A percentile compares a stretch with the other conserved stretches of the same genome.
phyloP scores from a whole-genome alignment of 64 coral and sea anemone genomes.

The Montipora sp. region DNA sequence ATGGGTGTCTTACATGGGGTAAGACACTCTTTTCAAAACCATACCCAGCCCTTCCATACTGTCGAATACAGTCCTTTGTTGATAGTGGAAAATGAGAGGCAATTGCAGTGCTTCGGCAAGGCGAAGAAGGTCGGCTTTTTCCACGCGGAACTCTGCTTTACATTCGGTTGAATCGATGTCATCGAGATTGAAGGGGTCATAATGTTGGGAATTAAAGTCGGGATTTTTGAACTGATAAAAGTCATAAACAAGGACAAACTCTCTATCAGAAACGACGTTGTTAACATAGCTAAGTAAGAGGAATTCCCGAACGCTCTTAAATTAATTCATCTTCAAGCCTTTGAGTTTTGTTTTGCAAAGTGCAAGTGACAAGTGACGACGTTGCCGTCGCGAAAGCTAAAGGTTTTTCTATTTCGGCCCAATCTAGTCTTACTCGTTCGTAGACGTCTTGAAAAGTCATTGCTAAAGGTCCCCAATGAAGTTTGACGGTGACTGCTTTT shows the following conservation, averaged over 20 bases:
- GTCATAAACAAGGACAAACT: slow-evolving; percentile 51
- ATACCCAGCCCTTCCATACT: slow-evolving; percentile 45
- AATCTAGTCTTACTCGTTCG: slow-evolving; percentile 16
- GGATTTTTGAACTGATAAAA: slow-evolving; percentile 41
- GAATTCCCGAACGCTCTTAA: slow-evolving; percentile 35
- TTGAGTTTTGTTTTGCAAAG: neutral
- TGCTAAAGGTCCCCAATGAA: neutral
- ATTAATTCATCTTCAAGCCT: slow-evolving; percentile 34
- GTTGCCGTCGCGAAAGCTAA: slow-evolving; percentile 39
- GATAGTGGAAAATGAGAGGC: slow-evolving; percentile 44
- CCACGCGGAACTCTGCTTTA: slow-evolving; percentile 33
- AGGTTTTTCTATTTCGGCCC: slow-evolving; percentile 41
- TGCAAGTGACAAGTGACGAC: slow-evolving; percentile 26
- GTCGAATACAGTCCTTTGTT: slow-evolving; percentile 19
- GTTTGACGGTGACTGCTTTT: too few species aligned
- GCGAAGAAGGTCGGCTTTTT: slow-evolving; percentile 36
- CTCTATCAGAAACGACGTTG: slow-evolving; percentile 39
- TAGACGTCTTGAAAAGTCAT: slow-evolving; percentile 4
- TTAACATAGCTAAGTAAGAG: slow-evolving; percentile 57
- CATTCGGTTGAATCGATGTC: slow-evolving; percentile 21
- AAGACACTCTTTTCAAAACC: slow-evolving; percentile 41
- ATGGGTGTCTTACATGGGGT: slow-evolving; percentile 31
- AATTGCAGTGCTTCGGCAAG: slow-evolving; percentile 47
- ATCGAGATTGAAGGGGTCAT: slow-evolving; percentile 43
- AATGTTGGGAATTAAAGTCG: slow-evolving; percentile 40